These are phyloP conservation scores for Agonopterix alstromeriana DNA, from an alignment of 2,888 invertebrate genomes.

Conservation along the genomic window DNA sequence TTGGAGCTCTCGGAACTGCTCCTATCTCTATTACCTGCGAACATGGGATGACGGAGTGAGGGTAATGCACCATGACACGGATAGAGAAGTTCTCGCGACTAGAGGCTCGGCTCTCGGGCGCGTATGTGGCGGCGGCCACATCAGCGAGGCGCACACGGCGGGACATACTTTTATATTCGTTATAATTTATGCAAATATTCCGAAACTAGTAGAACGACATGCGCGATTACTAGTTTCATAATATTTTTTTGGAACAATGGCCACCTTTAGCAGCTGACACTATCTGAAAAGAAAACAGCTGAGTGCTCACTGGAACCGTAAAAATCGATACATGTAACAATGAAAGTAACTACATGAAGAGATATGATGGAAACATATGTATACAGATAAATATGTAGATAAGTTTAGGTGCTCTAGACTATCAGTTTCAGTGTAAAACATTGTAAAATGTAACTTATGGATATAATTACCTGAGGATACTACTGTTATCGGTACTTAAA, in stretches of 20 bases:
- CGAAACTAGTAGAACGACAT: conserved; percentile 8
- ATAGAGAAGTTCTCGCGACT: conserved; percentile 25
- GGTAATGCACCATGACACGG: conserved; percentile 4
- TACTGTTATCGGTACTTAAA: conserved; percentile 22
- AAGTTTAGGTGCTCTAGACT: conserved; percentile 71
- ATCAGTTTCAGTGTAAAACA: conserved; percentile 47
- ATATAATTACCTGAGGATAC: conserved; percentile 25
- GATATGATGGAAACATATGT: conserved; percentile 42
- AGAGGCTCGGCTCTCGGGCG: conserved; percentile 34
- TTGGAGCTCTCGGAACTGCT: conserved; percentile 79
- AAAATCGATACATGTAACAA: conserved; percentile 18
- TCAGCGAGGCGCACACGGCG: conserved; percentile 41
- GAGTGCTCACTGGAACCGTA: conserved; percentile 14
- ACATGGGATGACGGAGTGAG: conserved; percentile 66
- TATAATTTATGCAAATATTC: background rate
- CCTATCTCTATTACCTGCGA: conserved; percentile 80
- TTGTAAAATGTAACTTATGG: conserved; percentile 31
- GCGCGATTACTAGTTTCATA: conserved; percentile 22
- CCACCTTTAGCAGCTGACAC: conserved; percentile 18
- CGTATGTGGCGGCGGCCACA: conserved; percentile 19
- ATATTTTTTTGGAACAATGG: conserved; percentile 11
- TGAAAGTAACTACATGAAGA: conserved; percentile 43
- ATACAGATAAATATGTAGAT: conserved; percentile 35
- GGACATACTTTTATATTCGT: conserved; percentile 7
- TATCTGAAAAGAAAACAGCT: conserved; percentile 35